Conservation (phyloP, 2,797 vertebrate genomes). For the Malurus leucopterus region DNA sequence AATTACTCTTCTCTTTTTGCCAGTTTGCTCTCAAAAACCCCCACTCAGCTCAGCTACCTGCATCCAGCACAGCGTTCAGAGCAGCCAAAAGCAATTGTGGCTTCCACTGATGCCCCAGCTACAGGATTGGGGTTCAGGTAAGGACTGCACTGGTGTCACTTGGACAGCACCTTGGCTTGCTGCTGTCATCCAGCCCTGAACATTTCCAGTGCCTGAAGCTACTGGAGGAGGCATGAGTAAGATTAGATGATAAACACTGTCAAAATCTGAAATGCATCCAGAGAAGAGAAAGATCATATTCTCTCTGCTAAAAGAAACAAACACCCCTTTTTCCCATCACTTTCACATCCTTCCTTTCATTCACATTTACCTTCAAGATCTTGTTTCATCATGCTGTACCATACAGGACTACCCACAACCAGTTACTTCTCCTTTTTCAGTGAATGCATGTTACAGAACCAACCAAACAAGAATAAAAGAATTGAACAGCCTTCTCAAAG, state of each 20-base stretch:
- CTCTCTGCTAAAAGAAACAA: background rate
- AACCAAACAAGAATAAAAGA: background rate
- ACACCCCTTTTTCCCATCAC: background rate
- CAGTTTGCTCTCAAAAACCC: background rate
- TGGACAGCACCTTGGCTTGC: background rate
- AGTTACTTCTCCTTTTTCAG: background rate
- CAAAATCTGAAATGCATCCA: background rate
- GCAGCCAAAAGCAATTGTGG: background rate
- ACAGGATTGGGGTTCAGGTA: background rate
- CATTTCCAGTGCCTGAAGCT: background rate
- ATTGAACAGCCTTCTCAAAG: background rate
- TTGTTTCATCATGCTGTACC: fast-evolving
- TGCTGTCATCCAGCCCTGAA: background rate
- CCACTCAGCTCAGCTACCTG: background rate
- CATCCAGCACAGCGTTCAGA: background rate
- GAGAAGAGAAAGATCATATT: background rate
- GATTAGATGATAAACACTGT: background rate
- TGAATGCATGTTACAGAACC: background rate
- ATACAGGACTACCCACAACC: background rate
- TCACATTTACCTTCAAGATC: background rate
- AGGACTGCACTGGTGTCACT: background rate
- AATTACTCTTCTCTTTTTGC: background rate
- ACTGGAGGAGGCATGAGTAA: background rate
- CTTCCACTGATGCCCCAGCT: background rate
- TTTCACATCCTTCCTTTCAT: background rate